phyloP scores from a whole-genome alignment of 1,140 invertebrate genomes.

The Protaetia brevitarsis region DNA sequence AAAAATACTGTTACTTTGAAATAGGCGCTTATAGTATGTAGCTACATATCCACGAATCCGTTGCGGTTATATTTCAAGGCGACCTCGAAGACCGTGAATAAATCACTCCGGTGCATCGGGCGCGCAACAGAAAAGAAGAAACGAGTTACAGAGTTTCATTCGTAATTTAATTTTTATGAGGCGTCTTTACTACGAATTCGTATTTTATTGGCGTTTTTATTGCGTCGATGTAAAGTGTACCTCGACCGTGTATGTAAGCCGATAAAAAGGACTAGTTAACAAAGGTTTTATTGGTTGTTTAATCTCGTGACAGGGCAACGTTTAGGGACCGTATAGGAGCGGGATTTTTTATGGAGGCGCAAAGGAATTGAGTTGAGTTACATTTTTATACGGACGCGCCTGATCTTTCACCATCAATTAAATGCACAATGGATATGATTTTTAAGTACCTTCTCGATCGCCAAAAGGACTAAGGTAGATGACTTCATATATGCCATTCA shows the following conservation, averaged over 20 bases:
- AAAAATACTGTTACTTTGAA: conserved; percentile 5
- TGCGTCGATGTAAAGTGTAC: conserved; percentile 7
- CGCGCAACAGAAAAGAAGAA: neutral
- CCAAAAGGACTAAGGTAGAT: too few species aligned
- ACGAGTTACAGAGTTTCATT: conserved; percentile 7
- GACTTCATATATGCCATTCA: too few species aligned
- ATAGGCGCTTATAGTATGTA: neutral
- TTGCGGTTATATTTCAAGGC: conserved; percentile 1
- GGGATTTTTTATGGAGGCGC: neutral
- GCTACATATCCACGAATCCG: neutral
- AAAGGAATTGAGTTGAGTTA: conserved; percentile 1
- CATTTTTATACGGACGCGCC: neutral
- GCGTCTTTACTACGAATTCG: conserved; percentile 13
- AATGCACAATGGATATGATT: neutral
- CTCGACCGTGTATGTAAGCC: neutral
- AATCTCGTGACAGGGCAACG: conserved; percentile 2
- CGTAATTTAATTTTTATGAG: conserved; percentile 10
- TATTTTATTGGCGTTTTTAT: conserved; percentile 10
- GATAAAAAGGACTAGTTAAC: conserved; percentile 14
- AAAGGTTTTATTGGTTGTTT: conserved; percentile 10
- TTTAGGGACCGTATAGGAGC: neutral
- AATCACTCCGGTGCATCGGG: neutral
- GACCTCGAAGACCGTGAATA: neutral
- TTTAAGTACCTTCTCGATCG: neutral
- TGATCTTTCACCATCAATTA: neutral